Conservation (phyloP, 92 coral and sea anemone species). For the Zoanthus gigantus region DNA sequence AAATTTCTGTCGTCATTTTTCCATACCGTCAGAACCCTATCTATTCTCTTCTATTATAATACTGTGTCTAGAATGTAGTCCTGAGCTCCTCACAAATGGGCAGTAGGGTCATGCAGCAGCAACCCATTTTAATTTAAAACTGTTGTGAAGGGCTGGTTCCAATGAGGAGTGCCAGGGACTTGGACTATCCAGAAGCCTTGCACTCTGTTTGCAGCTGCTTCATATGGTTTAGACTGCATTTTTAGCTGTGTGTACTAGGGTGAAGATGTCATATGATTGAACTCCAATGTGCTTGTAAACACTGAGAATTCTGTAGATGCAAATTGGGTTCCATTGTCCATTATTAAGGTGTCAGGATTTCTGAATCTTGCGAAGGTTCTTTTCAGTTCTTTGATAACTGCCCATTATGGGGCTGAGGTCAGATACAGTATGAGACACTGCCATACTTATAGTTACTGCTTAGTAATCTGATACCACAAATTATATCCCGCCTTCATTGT, state of each 20-base stretch:
- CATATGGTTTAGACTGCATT: constrained; percentile 53
- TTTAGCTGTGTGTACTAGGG: constrained; percentile 32
- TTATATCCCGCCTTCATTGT: constrained; percentile 28
- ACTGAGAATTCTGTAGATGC: constrained; percentile 17
- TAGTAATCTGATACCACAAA: constrained; percentile 51
- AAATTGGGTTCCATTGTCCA: constrained; percentile 34
- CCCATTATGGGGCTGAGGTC: constrained; percentile 21
- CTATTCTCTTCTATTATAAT: constrained; percentile 8
- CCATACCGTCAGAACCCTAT: constrained; percentile 22
- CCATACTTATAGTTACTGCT: constrained; percentile 2
- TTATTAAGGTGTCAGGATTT: constrained; percentile 47
- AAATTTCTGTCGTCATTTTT: constrained; percentile 34
- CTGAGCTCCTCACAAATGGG: constrained; percentile 42
- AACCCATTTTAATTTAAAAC: background rate
- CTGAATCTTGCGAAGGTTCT: constrained; percentile 1
- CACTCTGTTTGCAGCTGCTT: no score
- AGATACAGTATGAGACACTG: constrained; percentile 20
- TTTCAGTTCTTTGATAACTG: background rate
- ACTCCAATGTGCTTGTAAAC: constrained; percentile 13
- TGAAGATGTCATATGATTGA: constrained; percentile 48
- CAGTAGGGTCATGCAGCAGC: constrained; percentile 37
- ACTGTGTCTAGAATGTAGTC: constrained; percentile 25
- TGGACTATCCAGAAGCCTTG: constrained; percentile 54
- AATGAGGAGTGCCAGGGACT: constrained; percentile 38
- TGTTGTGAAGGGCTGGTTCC: constrained; percentile 42